Evolutionary conservation across 23 tunicate genomes (phyloP), one percentile per base, ranked within the genome.

Genomic region (Styela plicata): DNA sequence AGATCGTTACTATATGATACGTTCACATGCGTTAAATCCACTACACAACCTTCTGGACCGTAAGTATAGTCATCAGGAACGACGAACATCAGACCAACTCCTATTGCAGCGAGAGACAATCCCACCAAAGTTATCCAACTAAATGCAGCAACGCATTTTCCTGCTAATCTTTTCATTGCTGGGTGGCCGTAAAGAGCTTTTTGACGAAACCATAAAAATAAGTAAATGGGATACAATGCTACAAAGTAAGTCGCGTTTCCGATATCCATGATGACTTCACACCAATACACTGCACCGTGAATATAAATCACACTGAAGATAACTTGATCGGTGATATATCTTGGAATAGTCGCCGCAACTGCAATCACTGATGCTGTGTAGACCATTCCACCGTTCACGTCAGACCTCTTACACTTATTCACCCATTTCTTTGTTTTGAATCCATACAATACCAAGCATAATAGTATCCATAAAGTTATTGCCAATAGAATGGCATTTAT

Each of bases 151-250:
- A 83, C 63, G 22, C 30, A 1, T 17, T 36, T 69, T 1, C 73
- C 80, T 33, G 80, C 69, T 31, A 63, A 64, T 24, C 67, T 86
- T 52, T 78, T 83, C 79, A 88, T 52, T 61, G 79, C 63, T 19
- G 78, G 78, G 63, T 80, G 86, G 23, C 53, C 30, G 66, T 80
- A 80, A 33, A 86, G 32, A 32, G 84, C 73, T 31, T 83, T 67
- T 52, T 87, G 91, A 2, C 91, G 91, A 0, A 87, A 73, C 91
- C 91, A 87, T 24, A 87, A 79, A 69, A 87, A 87, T 2, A 77
- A 36, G 68, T 83, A 82, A 35, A 82, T 74, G 0, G 44, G 28
- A 30, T 28, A 77, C 27, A 83, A 34, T 3, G 78, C 87, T 21
- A 83, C 36, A 10, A 52, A 70, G 53, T 88, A 88, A 20, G 69